Percentiles rank a stretch among this genome's conserved stretches.
phyloP scores from a whole-genome alignment of 2,797 vertebrate genomes.

The Pseudomugil tenellus region DNA sequence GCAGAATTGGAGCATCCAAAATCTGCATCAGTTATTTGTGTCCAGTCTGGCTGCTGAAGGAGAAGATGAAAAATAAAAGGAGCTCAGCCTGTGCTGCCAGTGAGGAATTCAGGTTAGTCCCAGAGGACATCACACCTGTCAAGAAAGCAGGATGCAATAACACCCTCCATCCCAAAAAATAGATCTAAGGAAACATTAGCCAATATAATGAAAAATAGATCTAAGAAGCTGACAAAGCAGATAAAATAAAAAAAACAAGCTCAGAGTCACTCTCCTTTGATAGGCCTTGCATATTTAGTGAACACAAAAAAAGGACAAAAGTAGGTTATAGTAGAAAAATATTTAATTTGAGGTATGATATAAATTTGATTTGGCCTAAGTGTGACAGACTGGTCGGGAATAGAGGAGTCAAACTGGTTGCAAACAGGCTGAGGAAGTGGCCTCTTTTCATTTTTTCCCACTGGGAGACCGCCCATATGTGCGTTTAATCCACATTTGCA shows the following conservation, averaged over 20 bases:
- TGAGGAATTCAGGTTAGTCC: conserved; percentile 75
- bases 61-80: conserved; percentile 28
- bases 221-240: conserved; percentile 64
- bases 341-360: conserved; percentile 24
- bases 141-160: conserved; percentile 71
- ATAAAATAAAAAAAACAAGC: conserved; percentile 60
- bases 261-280: conserved; percentile 58
- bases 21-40: conserved; percentile 67
- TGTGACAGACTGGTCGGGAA: conserved; percentile 52
- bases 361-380: conserved; percentile 42
- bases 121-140: conserved; percentile 80
- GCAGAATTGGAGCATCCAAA: conserved; percentile 35
- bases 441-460: conserved; percentile 49
- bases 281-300: conserved; percentile 59
- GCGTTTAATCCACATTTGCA: conserved; percentile 77
- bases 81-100: conserved; percentile 59
- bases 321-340: conserved; percentile 33
- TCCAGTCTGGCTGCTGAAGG: conserved; percentile 54
- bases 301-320: conserved; percentile 8
- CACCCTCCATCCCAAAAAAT: conserved; percentile 64
- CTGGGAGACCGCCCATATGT: conserved; percentile 78
- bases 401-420: conserved; percentile 60
- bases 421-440: conserved; percentile 64
- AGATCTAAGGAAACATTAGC: conserved; percentile 75
- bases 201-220: conserved; percentile 77